Conservation (phyloP, 1,140 invertebrate genomes). For the Brachionus paranguensis region DNA sequence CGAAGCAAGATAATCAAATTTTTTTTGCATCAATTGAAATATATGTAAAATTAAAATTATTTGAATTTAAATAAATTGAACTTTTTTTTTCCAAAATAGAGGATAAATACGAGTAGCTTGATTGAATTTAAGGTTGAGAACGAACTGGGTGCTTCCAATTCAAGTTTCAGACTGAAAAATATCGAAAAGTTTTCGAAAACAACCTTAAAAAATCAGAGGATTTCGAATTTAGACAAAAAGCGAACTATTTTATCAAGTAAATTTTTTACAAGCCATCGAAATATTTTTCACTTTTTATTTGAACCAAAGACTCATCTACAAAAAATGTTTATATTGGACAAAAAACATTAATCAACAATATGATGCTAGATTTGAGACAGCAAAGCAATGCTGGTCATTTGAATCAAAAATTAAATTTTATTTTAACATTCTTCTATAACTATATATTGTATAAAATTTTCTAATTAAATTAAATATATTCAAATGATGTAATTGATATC, state of each 20-base stretch:
- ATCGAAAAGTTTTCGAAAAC: neutral
- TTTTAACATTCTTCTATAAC: neutral
- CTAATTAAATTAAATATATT: neutral
- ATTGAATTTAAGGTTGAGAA: constrained; percentile 11
- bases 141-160: neutral
- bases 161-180: neutral
- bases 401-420: neutral
- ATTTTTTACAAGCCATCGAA: neutral
- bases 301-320: neutral
- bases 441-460: neutral
- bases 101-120: neutral
- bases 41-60: neutral
- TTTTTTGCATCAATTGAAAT: neutral
- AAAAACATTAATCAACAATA: neutral
- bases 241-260: neutral
- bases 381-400: neutral
- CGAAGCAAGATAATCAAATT: no score
- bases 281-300: neutral
- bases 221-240: neutral
- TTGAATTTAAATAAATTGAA: neutral
- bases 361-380: neutral
- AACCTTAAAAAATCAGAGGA: neutral
- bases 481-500: neutral
- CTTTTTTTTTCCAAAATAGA: neutral
- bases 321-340: neutral